These are phyloP conservation scores for Drosophila mimetica DNA, from an alignment of 2,888 invertebrate genomes.

Conservation along the genomic window DNA sequence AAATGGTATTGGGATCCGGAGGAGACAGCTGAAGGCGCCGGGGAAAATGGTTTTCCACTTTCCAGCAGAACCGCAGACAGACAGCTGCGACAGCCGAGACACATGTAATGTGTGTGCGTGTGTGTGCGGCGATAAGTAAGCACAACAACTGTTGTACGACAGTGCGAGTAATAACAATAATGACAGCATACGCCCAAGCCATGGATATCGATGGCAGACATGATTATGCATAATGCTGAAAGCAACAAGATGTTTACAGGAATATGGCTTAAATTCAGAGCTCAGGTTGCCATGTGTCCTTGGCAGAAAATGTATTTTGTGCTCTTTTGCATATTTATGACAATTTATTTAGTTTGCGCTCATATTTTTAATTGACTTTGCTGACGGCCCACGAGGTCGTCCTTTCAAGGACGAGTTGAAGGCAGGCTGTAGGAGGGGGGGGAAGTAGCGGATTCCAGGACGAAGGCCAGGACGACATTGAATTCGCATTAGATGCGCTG, in stretches of 20 bases:
- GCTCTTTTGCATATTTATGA: constrained; percentile 61
- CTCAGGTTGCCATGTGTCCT: constrained; percentile 19
- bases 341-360: constrained; percentile 60
- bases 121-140: constrained; percentile 55
- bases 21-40: constrained; percentile 35
- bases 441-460: neutral
- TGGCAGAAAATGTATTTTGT: constrained; percentile 21
- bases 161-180: constrained; percentile 60
- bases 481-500: constrained; percentile 72
- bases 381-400: constrained; percentile 38
- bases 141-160: constrained; percentile 42
- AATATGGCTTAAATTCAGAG: constrained; percentile 5
- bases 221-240: constrained; percentile 31
- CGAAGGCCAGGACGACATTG: constrained; percentile 57
- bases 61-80: constrained; percentile 18
- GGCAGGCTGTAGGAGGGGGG: neutral
- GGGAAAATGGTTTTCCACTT: constrained; percentile 13
- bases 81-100: constrained; percentile 32
- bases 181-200: constrained; percentile 42
- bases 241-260: neutral
- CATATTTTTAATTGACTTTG: constrained; percentile 69
- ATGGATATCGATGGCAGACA: constrained; percentile 25
- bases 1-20: constrained; percentile 2
- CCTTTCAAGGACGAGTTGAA: constrained; percentile 38
- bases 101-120: constrained; percentile 51